Conservation (phyloP, 2,113 vertebrate genomes). For the Mohoua ochrocephala region DNA sequence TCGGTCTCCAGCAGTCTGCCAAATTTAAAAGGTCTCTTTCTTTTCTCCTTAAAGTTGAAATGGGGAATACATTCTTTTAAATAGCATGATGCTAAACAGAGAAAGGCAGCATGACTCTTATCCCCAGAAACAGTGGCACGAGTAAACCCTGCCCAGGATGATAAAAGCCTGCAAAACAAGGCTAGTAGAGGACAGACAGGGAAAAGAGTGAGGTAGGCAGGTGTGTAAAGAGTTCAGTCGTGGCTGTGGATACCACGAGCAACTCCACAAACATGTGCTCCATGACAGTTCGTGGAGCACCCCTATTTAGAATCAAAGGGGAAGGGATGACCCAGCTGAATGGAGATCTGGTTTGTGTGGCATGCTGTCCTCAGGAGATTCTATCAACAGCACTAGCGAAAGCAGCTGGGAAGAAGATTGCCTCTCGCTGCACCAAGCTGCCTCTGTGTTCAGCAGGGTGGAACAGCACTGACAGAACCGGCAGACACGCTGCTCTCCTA, state of each 20-base stretch:
- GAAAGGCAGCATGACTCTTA: neutral
- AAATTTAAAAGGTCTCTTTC: neutral
- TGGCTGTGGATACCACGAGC: fast-evolving
- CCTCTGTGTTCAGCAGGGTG: neutral
- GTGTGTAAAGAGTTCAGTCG: neutral
- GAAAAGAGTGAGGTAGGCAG: neutral
- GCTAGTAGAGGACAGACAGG: neutral
- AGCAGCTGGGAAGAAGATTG: neutral
- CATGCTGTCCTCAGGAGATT: neutral
- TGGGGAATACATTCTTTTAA: neutral
- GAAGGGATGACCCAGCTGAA: neutral
- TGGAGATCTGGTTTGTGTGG: neutral
- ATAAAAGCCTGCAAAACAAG: neutral
- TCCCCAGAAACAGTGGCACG: neutral
- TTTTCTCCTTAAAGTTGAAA: neutral
- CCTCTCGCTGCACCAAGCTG: fast-evolving
- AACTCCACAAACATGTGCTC: neutral
- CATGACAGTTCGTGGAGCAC: fast-evolving
- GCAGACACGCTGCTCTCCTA: fast-evolving
- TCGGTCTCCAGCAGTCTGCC: neutral
- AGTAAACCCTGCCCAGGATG: neutral
- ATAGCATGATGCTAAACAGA: neutral
- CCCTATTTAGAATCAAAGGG: neutral
- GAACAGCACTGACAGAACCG: fast-evolving
- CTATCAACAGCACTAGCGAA: fast-evolving